phyloP scores from a whole-genome alignment of 2,797 vertebrate species.

The Rachycentron canadum region DNA sequence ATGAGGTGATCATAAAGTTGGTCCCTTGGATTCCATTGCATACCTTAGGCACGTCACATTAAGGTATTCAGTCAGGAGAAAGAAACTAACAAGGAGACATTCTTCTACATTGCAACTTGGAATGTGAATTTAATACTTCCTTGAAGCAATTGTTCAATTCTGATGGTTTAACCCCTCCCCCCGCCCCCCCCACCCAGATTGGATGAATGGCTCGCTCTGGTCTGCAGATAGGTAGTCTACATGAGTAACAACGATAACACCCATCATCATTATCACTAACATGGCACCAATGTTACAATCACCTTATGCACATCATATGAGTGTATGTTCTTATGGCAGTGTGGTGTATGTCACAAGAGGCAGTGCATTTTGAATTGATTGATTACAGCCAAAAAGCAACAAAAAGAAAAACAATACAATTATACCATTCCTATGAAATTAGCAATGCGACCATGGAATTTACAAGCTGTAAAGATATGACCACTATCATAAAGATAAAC shows the following conservation, averaged over 20 bases:
- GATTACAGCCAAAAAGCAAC: slow-evolving; percentile 82
- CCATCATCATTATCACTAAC: slow-evolving; percentile 40
- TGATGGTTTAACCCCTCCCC: slow-evolving; percentile 9
- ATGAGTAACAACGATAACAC: slow-evolving; percentile 43
- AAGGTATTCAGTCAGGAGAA: slow-evolving; percentile 65
- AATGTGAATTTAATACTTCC: slow-evolving; percentile 79
- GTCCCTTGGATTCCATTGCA: slow-evolving; percentile 75
- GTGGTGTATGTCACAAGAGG: slow-evolving; percentile 75
- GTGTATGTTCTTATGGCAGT: slow-evolving; percentile 64
- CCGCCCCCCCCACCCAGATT: slow-evolving; percentile 32
- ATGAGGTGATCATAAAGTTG: slow-evolving; percentile 87
- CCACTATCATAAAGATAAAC: slow-evolving; percentile 62
- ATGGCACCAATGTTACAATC: slow-evolving; percentile 86
- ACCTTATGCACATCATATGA: slow-evolving; percentile 78
- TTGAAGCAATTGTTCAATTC: slow-evolving; percentile 56
- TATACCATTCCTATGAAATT: slow-evolving; percentile 74
- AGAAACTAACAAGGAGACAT: slow-evolving; percentile 64
- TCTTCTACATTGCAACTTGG: slow-evolving; percentile 68
- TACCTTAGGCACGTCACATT: slow-evolving; percentile 73
- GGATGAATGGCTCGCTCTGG: slow-evolving; percentile 45
- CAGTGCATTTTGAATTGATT: slow-evolving; percentile 84
- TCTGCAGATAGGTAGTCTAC: slow-evolving; percentile 62
- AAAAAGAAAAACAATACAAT: slow-evolving; percentile 63
- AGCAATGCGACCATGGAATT: slow-evolving; percentile 74
- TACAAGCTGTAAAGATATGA: slow-evolving; percentile 76